Conservation (phyloP, 2,888 invertebrate species). For the Mythimna pallens region DNA sequence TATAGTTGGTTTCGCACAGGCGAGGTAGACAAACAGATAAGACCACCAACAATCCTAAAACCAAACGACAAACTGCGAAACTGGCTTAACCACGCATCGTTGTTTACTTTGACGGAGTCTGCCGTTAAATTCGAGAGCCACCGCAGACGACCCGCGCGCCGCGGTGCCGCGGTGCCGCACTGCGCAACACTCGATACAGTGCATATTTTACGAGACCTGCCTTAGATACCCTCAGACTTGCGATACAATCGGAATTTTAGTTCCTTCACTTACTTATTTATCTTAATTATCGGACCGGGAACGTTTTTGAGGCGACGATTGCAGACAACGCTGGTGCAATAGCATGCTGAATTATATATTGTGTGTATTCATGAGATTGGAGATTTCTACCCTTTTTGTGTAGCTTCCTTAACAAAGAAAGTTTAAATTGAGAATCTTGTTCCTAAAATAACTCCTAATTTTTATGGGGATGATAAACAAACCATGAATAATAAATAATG, state of each 20-base stretch:
- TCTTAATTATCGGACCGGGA: slow-evolving; percentile 63
- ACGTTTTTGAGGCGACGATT: slow-evolving; percentile 64
- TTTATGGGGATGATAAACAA: slow-evolving; percentile 17
- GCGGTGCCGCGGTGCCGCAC: slow-evolving; percentile 81
- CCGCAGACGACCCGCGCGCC: slow-evolving; percentile 78
- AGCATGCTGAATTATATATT: slow-evolving; percentile 57
- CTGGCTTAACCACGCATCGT: slow-evolving; percentile 78
- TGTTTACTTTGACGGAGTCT: slow-evolving; percentile 84
- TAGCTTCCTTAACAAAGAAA: slow-evolving; percentile 17
- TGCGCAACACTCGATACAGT: slow-evolving; percentile 84
- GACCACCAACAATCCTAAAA: slow-evolving; percentile 64
- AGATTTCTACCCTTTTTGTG: slow-evolving; percentile 35
- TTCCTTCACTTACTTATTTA: slow-evolving; percentile 63
- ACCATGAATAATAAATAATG: slow-evolving; percentile 28
- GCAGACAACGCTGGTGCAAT: slow-evolving; percentile 55
- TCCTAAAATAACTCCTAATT: neutral
- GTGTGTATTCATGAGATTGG: slow-evolving; percentile 52
- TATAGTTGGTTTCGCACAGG: slow-evolving; percentile 42
- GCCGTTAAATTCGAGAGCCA: slow-evolving; percentile 74
- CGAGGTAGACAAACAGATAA: slow-evolving; percentile 66
- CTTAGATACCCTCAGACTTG: slow-evolving; percentile 71
- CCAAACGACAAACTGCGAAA: slow-evolving; percentile 75
- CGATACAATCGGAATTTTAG: slow-evolving; percentile 67
- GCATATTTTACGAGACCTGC: slow-evolving; percentile 87
- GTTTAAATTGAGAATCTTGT: slow-evolving; percentile 2